Base-by-base conservation (phyloP, 2,888 invertebrate genomes). In the Polyommatus icarus region DNA sequence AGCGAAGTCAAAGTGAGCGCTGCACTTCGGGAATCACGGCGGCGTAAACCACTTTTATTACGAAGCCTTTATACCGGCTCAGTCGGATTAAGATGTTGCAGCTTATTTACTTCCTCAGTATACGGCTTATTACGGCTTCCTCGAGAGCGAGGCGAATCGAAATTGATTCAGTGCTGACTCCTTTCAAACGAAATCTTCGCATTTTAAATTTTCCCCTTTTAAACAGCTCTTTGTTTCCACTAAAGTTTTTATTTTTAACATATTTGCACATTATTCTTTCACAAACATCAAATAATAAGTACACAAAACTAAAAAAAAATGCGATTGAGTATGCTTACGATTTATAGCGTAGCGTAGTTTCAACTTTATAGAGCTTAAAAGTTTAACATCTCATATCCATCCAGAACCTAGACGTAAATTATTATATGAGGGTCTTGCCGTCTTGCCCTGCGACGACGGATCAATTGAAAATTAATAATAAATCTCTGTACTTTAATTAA, bases 21-120 rank as follows among this genome's bases (percentile, higher is more conserved):
- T 80, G 80, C 80, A 80, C 77, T 80, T 79, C 72, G 77, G 67
- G 78, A 80, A 81, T 80, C 82, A 80, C 81, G 83, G 82, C 83
- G 84, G 82, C 83, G 84, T 84, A 84, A 83, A 82, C 82, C 84
- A 87, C 75, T 78, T 78, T 75, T 76, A 78, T 78, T 71, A 75
- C 75, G 32, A 46, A 61, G 50, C 57, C 75, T 78, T 50, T 76
- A 78, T 61, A 59, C 36, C 36, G 29, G 40, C 40, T 40, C 46
- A 75, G 46, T 24, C 73, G 59, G 67, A 67, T 32, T 78, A 24
- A 75, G 46, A 57, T 50, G 61, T 71, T 61, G 40, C 40, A 15
- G 18, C 40, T 75, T 46, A 75, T 77, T 40, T 67, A 67, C 67
- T 67, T 32, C 67, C 15, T 67, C 67, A 67, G 67, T 67, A 67